A percentile compares a stretch with the other conserved stretches of the same genome.
phyloP scores from a whole-genome alignment of 2,797 vertebrate genomes.

The Gallinago solitaria region DNA sequence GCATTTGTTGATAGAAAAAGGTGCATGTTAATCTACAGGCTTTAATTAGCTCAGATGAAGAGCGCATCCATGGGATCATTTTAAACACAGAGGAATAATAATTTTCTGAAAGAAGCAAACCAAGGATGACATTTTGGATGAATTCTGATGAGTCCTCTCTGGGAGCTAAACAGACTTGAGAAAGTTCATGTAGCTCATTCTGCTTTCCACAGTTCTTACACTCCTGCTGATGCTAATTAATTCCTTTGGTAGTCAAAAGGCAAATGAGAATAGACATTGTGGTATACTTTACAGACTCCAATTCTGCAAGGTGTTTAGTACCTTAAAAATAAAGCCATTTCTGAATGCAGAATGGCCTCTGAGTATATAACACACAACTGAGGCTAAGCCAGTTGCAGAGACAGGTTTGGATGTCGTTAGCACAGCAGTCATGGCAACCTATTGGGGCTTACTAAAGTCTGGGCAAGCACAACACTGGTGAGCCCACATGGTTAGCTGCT shows the following conservation, averaged over 20 bases:
- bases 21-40: neutral
- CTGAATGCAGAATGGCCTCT: neutral
- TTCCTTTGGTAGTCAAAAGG: neutral
- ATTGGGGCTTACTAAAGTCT: neutral
- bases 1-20: neutral
- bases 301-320: neutral
- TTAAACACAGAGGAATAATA: neutral
- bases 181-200: neutral
- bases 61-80: neutral
- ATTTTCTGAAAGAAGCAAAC: slow-evolving; percentile 9
- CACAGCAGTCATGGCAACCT: accelerated
- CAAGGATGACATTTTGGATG: slow-evolving; percentile 8
- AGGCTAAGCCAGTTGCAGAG: neutral
- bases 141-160: neutral
- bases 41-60: slow-evolving; percentile 43
- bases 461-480: neutral
- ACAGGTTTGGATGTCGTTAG: accelerated
- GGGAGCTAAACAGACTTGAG: neutral
- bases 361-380: neutral
- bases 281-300: neutral
- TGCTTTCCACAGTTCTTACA: neutral
- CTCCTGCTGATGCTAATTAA: neutral
- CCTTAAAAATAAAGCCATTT: neutral
- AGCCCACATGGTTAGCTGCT: neutral
- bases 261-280: neutral